Conservation (phyloP, 23 tunicate genomes). For the Oikopleura vanhoeffeni region DNA sequence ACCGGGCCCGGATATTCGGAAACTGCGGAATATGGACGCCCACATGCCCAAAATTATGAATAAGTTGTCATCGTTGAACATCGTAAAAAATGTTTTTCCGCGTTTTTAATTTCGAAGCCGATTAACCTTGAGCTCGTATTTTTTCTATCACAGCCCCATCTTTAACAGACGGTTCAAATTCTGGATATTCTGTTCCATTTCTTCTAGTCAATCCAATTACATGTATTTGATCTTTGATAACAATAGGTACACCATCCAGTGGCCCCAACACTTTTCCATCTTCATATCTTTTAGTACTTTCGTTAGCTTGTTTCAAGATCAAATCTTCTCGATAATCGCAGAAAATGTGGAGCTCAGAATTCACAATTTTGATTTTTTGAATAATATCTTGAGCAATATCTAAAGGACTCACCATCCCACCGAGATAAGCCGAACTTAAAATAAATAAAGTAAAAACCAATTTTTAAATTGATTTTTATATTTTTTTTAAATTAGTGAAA, state of each 20-base stretch:
- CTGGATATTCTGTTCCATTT: not conserved
- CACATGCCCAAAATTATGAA: no score
- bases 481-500: no score
- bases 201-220: not conserved
- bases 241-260: constrained; percentile 5
- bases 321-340: not conserved
- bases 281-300: not conserved
- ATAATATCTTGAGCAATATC: not conserved
- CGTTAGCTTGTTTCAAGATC: not conserved
- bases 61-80: no score
- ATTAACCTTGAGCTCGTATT: not conserved
- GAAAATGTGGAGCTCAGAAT: not conserved
- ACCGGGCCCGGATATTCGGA: no score
- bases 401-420: not conserved
- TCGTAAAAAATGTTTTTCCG: no score
- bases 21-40: no score
- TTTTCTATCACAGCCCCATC: not conserved
- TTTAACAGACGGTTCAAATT: not conserved
- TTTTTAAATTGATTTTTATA: no score
- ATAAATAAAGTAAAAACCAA: no score
- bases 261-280: constrained; percentile 1
- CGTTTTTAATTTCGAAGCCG: no score
- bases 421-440: not conserved
- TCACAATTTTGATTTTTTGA: not conserved
- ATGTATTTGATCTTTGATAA: not conserved